Conservation (phyloP, 2,113 vertebrate genomes). For the Anhinga rufa region DNA sequence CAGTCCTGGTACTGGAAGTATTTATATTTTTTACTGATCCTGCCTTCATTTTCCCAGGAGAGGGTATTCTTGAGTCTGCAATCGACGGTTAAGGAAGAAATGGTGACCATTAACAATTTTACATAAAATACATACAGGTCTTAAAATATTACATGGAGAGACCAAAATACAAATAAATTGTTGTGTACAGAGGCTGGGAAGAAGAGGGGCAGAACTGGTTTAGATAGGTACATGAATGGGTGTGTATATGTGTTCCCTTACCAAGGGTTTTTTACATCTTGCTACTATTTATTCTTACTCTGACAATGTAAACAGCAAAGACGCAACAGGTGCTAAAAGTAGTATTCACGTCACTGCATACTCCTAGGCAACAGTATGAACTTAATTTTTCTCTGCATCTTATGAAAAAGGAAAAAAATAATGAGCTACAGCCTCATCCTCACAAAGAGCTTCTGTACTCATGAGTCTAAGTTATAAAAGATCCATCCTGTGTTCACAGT, state of each 20-base stretch:
- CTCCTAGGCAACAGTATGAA: conserved; percentile 33
- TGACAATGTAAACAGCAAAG: conserved; percentile 10
- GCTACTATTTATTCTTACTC: neutral
- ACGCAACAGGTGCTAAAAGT: conserved; percentile 27
- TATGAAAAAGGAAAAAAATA: neutral
- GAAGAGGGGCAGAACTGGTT: neutral
- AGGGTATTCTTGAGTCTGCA: neutral
- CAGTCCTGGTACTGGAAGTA: neutral
- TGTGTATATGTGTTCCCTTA: neutral
- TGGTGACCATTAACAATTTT: neutral
- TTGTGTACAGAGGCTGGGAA: neutral
- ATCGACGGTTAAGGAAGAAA: neutral
- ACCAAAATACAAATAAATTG: neutral
- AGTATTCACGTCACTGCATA: neutral
- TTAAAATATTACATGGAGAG: neutral
- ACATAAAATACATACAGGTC: neutral
- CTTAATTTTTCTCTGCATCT: neutral
- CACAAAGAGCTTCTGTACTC: neutral
- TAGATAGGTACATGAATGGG: neutral
- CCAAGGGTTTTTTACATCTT: neutral
- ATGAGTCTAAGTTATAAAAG: neutral
- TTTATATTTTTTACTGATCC: neutral
- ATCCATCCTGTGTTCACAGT: neutral
- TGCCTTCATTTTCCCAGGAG: neutral
- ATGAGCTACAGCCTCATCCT: neutral